phyloP scores from a whole-genome alignment of 2,797 vertebrate species.

The Hirundo rustica region DNA sequence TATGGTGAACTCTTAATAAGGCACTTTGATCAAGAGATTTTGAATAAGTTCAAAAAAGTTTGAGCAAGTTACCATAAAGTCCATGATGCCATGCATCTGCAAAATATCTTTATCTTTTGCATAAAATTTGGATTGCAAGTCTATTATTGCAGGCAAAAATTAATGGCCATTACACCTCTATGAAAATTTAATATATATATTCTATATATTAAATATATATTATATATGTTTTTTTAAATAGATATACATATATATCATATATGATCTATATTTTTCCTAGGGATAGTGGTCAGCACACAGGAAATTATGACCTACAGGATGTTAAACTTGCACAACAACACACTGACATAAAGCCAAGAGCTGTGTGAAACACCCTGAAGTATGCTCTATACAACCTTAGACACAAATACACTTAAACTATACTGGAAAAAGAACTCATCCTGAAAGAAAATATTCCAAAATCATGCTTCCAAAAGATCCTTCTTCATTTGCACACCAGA shows the following conservation, averaged over 20 bases:
- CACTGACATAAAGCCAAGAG: background rate
- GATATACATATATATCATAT: too few relatives aligned
- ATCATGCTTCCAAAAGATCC: background rate
- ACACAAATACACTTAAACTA: background rate
- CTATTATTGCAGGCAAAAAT: background rate
- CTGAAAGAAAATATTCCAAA: background rate
- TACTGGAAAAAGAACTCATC: background rate
- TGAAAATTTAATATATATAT: background rate
- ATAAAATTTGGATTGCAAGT: background rate
- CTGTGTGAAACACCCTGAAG: background rate
- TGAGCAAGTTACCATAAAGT: background rate
- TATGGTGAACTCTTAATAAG: background rate
- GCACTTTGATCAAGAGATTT: background rate
- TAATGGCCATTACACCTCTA: background rate
- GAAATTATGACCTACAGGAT: background rate
- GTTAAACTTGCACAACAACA: background rate
- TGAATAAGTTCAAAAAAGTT: background rate
- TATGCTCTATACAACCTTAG: background rate
- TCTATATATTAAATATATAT: background rate
- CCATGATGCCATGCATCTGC: rapidly evolving
- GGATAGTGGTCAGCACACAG: background rate
- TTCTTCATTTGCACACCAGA: background rate
- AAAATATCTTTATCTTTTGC: background rate
- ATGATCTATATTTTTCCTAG: background rate
- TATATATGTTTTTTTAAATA: too few relatives aligned